Base-by-base conservation (phyloP, 2,888 invertebrate genomes). In the Chrysopilus asiliformis region DNA sequence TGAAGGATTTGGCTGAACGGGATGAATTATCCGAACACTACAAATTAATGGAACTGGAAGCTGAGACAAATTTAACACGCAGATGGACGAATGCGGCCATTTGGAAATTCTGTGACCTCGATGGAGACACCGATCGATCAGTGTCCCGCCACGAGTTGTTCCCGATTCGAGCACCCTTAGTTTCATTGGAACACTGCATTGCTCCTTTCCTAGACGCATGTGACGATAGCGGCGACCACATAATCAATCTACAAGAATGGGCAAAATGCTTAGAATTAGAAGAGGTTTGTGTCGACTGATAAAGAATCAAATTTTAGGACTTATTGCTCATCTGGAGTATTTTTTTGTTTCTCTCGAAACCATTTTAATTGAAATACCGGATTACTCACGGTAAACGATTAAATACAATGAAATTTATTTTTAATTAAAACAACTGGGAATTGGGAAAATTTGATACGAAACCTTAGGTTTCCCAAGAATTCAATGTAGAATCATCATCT, bases 61-160 rank as follows among this genome's bases (percentile, higher is more conserved):
- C 90, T 24, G 90, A 91, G 68, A 71, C 74, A 32, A 84, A 86
- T 62, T 71, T 82, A 59, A 81, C 83, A 14, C 72, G 81, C 39
- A 77, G 84, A 50, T 87, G 87, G 84, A 70, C 79, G 41, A 89
- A 90, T 64, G 94, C 95, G 31, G 93, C 93, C 48, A 77, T 97
- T 48, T 97, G 95, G 95, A 97, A 97, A 65, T 89, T 86, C 83
- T 97, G 97, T 62, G 94, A 97, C 62, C 74, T 97, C 41, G 95
- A 95, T 65, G 83, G 83, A 36, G 79, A 87, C 65, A 86, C 90
- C 47, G 90, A 93, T 68, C 76, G 82, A 72, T 81, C 65, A 45
- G 87, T 97, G 29, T 90, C 90, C 17, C 78, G 89, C 25, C 90
- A 93, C 68, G 95, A 97, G 67, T 69, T 97, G 55, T 93, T 93